Evolutionary conservation across 1,140 invertebrate species (phyloP), one percentile per base, ranked within the genome.

Genomic region (Eueides isabella): DNA sequence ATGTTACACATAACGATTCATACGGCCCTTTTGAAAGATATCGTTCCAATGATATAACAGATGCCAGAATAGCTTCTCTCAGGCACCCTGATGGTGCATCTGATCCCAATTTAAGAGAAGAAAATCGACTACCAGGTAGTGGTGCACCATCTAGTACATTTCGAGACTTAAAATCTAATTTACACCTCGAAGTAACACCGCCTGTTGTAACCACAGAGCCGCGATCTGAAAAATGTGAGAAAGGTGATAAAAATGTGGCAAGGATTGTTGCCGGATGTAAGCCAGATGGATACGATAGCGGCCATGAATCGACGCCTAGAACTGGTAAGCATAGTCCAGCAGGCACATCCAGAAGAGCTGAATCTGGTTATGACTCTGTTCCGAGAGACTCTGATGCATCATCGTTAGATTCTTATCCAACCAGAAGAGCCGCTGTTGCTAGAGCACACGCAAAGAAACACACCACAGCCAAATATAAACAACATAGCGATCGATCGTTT

Each of bases 331-430:
- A 97, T 75, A 97, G 96, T 71, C 95, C 95, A 0, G 95, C 95
- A 0, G 96, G 95, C 0, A 95, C 96, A 12, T 96, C 96, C 0
- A 93, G 96, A 79, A 94, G 96, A 23, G 96, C 96, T 1, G 97
- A 97, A 86, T 98, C 97, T 84, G 98, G 97, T 2, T 98, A 98
- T 85, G 97, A 98, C 82, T 98, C 97, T 82, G 96, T 98, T 71
- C 96, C 97, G 1, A 92, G 97, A 76, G 97, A 98, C 81, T 97
- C 97, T 68, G 96, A 97, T 81, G 96, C 96, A 61, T 97, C 96
- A n/a, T 97, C 96, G 75, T 95, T 97, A 75, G 96, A 96, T 61
- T 97, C 96, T 9, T 96, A 96, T 76, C 96, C 95, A 62, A 96
- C 96, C 65, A 87, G 96, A 80, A 94, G 96, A 80, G 94, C 96